Base-by-base conservation (phyloP, 2,113 vertebrate species). In the Gallinago paraguaiae region DNA sequence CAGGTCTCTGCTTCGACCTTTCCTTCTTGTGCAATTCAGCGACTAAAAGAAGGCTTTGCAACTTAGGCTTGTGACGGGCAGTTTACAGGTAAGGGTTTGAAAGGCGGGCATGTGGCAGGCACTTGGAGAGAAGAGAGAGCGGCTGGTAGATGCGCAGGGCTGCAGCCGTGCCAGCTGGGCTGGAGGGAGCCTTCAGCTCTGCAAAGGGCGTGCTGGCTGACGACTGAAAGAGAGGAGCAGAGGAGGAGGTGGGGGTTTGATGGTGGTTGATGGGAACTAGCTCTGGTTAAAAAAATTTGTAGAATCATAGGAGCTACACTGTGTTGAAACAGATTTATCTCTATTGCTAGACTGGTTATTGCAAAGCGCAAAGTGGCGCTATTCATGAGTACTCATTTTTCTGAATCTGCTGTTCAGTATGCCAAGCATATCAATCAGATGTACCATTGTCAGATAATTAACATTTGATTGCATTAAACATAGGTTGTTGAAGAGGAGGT, bases 401-500 rank as follows among this genome's bases (percentile, higher is more conserved):
- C 76, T 81, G 82, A 94, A 82, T 93, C 88, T 86, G 82, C 87
- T 78, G n/a, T 83, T 95, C 93, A 70, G 75, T 94, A 90, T 81
- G 90, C 92, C 82, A 93, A 83, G 86, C 88, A 96, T 92, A 88
- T 96, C 93, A 96, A 96, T 96, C 95, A 95, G 95, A 81, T 88
- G 86, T 83, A 64, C 88, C 82, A 88, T 90, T 95, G 95, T 92
- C 93, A 95, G 90, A 83, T 95, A 96, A 95, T 97, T 97, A 95
- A 92, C 90, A 93, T 96, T 86, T 95, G 90, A 96, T 97, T 97
- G 82, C 93, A 90, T 88, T 95, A 96, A 95, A 93, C 77, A 92
- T 50, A 78, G 93, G 48, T 54, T 93, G 90, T 77, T 88, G 51
- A 77, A 94, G 67, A 91, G 67, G 63, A 90, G 80, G 56, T 92